phyloP scores from a whole-genome alignment of 2,113 vertebrate genomes.

The Campylorhamphus procurvoides region DNA sequence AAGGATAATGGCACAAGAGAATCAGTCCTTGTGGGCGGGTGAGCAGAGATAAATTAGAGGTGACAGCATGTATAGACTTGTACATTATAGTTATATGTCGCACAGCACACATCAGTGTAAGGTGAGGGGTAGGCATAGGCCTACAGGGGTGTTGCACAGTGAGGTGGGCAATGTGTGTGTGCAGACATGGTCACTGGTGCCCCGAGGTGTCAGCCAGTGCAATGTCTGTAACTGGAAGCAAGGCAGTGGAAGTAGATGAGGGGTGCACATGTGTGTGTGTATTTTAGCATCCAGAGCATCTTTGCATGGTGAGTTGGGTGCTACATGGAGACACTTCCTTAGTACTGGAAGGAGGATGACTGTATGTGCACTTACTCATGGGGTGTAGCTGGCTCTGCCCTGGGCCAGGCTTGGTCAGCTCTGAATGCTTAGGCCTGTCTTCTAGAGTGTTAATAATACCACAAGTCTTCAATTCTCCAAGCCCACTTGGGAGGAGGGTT shows the following conservation, averaged over 20 bases:
- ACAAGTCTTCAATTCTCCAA: not conserved
- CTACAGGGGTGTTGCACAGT: not conserved
- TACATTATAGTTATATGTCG: not conserved
- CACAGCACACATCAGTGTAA: not conserved
- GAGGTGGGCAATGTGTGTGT: not conserved
- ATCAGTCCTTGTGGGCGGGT: not conserved
- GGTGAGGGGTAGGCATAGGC: not conserved
- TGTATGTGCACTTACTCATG: fast-evolving
- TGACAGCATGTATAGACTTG: not conserved
- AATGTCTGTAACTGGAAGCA: not conserved
- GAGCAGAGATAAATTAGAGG: not conserved
- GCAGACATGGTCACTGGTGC: not conserved
- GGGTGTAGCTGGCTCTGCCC: not conserved
- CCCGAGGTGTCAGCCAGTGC: not conserved
- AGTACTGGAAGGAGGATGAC: not conserved
- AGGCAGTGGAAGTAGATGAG: not conserved
- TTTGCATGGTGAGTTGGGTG: fast-evolving
- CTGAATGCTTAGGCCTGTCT: not conserved
- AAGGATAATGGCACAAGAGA: not conserved
- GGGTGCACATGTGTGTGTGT: fast-evolving
- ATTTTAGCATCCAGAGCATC: not conserved
- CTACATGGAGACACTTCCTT: fast-evolving
- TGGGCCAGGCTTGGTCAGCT: not conserved
- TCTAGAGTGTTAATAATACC: not conserved
- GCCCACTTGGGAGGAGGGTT: not conserved